These are phyloP conservation scores for Julus scanicus DNA, from an alignment of 2,888 invertebrate species.

Conservation along the genomic window DNA sequence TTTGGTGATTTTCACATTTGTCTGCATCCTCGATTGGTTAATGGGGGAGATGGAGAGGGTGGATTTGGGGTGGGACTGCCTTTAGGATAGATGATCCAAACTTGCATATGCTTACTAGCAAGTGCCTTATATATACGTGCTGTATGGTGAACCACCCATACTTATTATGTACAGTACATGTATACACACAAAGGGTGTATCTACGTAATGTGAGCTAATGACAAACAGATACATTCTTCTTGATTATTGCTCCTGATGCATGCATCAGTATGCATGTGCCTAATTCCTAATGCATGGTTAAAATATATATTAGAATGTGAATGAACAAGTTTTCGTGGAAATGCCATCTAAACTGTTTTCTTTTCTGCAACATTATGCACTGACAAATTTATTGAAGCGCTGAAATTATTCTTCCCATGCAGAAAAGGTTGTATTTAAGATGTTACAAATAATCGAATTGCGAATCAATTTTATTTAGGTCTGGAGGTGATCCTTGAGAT, in stretches of 20 bases:
- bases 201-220: conserved; percentile 25
- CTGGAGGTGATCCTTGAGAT: background rate
- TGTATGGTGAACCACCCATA: background rate
- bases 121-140: too few species aligned
- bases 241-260: conserved; percentile 38
- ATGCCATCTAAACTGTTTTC: background rate
- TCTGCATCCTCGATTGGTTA: conserved; percentile 41
- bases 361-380: background rate
- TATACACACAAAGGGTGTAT: background rate
- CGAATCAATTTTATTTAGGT: background rate
- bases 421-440: background rate
- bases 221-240: conserved; percentile 29
- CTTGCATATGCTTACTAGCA: background rate
- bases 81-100: background rate
- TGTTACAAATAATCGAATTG: background rate
- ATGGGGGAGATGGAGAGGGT: conserved; percentile 3
- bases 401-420: conserved; percentile 5
- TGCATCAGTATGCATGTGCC: background rate
- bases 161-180: background rate
- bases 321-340: background rate
- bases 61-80: background rate
- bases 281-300: conserved; percentile 8
- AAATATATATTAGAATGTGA: background rate
- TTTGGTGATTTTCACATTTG: conserved; percentile 41
- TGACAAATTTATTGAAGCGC: background rate